Evolutionary conservation across 2,888 invertebrate genomes (phyloP), one percentile per base, ranked within the genome.

Genomic region (Chydorus sphaericus): DNA sequence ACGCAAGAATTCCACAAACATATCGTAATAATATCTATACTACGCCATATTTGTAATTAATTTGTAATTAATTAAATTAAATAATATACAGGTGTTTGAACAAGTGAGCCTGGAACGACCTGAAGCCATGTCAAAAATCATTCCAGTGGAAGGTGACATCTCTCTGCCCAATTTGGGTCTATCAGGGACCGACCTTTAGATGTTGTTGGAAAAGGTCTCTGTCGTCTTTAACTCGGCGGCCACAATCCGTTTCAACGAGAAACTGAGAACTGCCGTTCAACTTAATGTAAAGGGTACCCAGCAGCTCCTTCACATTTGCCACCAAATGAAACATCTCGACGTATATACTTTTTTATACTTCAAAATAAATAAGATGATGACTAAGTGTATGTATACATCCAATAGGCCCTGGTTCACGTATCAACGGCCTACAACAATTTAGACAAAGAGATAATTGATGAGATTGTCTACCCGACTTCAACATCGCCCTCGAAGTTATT

Each of bases 381-480:
- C 11, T 49, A 48, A 18, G n/a, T 16, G 28, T 16, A n/a, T 23
- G 4, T 29, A 14, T 29, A n/a, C 28, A 10, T 29, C 4, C 16
- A 20, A n/a, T 69, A 81, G 79, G 70, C 83, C 3, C 80, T 84
- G 66, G 75, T 80, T 50, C 84, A 93, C 69, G 78, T 92, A 6
- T 91, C 91, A 2, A 92, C 92, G 0, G 82, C 92, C 0, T 93
- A 91, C 69, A 89, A 73, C 48, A 75, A 75, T 64, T 74, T 75
- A 62, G 73, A 75, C 61, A 66, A 70, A 58, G 62, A 69, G 10
- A 75, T 75, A 60, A 77, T 85, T 8, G 79, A 80, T 29, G 85
- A 86, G 67, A 69, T 71, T 56, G 79, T 83, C 63, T 85, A 85
- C 67, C 71, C 73, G 0, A 76, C 75, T 60, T 69, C 75, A 0